A percentile compares a stretch with the other conserved stretches of the same genome.
phyloP scores from a whole-genome alignment of 64 coral and sea anemone species.

The Dendrophyllia cribrosa region DNA sequence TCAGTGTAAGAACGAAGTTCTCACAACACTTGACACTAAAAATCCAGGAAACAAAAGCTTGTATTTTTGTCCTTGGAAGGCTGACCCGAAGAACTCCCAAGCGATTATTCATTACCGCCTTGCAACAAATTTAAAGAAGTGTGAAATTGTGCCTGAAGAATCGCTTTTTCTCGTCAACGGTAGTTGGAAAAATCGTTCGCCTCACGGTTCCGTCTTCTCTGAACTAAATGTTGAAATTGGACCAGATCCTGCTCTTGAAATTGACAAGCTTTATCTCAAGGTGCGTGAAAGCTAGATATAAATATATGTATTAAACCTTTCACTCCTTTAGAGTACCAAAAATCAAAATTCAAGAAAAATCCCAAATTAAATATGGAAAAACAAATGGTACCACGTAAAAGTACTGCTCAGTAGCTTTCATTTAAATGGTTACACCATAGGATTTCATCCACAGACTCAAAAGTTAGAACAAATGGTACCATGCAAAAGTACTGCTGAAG shows the following conservation, averaged over 20 bases:
- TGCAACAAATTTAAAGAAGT: not conserved
- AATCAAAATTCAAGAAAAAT: too few species aligned
- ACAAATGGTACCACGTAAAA: too few species aligned
- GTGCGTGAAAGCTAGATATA: not conserved
- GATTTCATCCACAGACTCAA: too few species aligned
- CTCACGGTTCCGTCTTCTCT: not conserved
- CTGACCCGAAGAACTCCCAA: not conserved
- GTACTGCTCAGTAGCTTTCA: too few species aligned
- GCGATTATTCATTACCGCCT: not conserved
- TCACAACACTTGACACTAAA: not conserved
- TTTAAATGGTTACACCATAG: too few species aligned
- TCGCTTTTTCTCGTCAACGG: slow-evolving; percentile 25
- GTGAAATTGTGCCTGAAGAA: slow-evolving; percentile 26
- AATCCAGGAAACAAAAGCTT: slow-evolving; percentile 16
- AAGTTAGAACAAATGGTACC: too few species aligned
- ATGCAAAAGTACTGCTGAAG: too few species aligned
- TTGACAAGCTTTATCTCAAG: slow-evolving; percentile 8
- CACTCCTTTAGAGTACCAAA: too few species aligned
- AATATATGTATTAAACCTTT: not conserved
- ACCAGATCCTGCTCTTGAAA: not conserved
- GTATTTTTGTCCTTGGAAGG: slow-evolving; percentile 22
- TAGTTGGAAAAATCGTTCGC: not conserved
- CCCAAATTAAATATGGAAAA: too few species aligned
- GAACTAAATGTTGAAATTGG: not conserved
- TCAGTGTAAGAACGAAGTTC: not conserved